phyloP scores from a whole-genome alignment of 2,888 invertebrate genomes.

The Scaptomyza cyrtandrae region DNA sequence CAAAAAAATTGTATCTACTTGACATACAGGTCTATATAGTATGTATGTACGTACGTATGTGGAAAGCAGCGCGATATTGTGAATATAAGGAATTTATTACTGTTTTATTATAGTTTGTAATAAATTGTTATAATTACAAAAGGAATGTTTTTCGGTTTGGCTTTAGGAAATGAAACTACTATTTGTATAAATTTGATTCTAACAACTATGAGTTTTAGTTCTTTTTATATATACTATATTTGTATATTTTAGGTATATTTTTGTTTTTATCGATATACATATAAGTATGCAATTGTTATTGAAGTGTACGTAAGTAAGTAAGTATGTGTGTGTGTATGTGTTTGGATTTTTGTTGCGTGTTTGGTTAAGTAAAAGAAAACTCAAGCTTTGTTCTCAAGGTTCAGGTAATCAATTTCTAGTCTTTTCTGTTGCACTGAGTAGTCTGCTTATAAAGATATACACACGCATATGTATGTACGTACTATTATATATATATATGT shows the following conservation, averaged over 20 bases:
- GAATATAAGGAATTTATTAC: constrained; percentile 5
- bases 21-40: too few relatives aligned
- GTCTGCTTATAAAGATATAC: constrained; percentile 65
- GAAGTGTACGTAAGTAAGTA: constrained; percentile 12
- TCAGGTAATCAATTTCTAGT: constrained; percentile 79
- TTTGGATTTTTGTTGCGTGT: constrained; percentile 33
- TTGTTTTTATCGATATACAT: constrained; percentile 13
- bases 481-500: constrained; percentile 26
- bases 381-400: constrained; percentile 78
- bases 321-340: constrained; percentile 9
- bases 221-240: neutral
- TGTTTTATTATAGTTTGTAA: neutral
- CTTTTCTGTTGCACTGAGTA: constrained; percentile 79
- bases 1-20: neutral
- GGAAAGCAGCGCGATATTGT: constrained; percentile 9
- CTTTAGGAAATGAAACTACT: constrained; percentile 3
- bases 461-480: constrained; percentile 18
- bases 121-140: neutral
- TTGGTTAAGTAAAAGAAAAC: constrained; percentile 70
- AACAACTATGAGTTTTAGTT: constrained; percentile 4
- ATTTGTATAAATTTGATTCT: constrained; percentile 5
- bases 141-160: neutral
- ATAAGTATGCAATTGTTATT: neutral
- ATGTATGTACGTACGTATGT: neutral
- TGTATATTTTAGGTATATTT: neutral